Base-by-base conservation (phyloP, 1,140 invertebrate species). In the Lethrus apterus region DNA sequence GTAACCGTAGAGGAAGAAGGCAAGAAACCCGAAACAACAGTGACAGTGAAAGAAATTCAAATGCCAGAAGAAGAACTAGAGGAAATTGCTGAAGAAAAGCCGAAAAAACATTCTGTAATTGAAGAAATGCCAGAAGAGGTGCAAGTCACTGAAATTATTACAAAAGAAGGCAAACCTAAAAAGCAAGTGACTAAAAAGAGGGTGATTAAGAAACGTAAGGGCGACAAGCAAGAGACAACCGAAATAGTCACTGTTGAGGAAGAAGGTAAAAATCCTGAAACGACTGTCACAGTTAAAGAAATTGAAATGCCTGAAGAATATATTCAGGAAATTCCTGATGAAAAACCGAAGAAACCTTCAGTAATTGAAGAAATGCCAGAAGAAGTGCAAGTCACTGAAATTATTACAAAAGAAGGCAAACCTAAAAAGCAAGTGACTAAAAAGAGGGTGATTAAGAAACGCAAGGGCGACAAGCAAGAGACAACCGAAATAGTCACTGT, bases 191-290 rank as follows among this genome's bases (percentile, higher is more conserved):
- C 51, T 0, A 65, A 57, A 40, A 62, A 58, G 29, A 54, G 58
- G 20, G 44, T 61, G 0, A 46, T 58, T 8, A 62, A 58, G 33
- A 53, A 56, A 11, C 35, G 47, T 60, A 60, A 7, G 50, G 48
- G 9, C 54, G 55, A 44, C 17, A 59, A 57, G 44, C 43, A 58
- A 19, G 57, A 64, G 48, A 55, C 61, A 10, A 65, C 56, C 0
- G 59, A 63, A 51, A 58, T 59, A 10, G 48, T 57, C 2, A 67
- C 57, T 4, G 53, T 67, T 9, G 30, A 60, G 15, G 63, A 67
- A 46, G 59, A 65, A 21, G 58, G 49, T 36, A 62, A 68, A 52
- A 2, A 46, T 35, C 55, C 58, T 21, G 52, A 61, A 45, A 62
- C 54, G 29, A 62, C 56, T 36, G 63, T 66, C 48, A 64, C 54